phyloP scores from a whole-genome alignment of 2,888 invertebrate species.

The Heteropelma amictum region DNA sequence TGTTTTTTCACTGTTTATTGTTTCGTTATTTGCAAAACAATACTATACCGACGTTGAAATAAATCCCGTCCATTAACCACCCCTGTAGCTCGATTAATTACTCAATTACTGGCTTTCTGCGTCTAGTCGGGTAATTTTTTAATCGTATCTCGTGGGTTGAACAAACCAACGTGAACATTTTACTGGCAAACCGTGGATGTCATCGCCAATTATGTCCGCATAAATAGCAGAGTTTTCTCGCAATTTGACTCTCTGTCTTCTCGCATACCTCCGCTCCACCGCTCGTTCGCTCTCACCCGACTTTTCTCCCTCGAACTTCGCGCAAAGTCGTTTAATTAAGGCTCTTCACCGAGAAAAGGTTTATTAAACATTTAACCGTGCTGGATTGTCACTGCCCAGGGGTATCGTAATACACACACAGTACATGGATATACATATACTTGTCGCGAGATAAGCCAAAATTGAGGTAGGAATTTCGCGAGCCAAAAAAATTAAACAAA shows the following conservation, averaged over 20 bases:
- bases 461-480: neutral
- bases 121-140: neutral
- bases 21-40: no score
- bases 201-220: neutral
- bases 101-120: conserved; percentile 6
- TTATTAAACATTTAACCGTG: conserved; percentile 50
- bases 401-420: neutral
- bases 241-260: neutral
- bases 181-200: neutral
- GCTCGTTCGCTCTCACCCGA: neutral
- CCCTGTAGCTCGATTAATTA: conserved; percentile 28
- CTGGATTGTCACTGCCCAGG: conserved; percentile 31
- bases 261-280: neutral
- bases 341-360: conserved; percentile 45
- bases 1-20: no score
- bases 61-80: neutral
- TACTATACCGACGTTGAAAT: no score
- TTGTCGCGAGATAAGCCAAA: neutral
- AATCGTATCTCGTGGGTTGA: neutral
- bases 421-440: neutral
- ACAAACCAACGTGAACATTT: neutral
- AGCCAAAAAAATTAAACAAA: no score
- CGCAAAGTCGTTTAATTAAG: conserved; percentile 56
- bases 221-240: neutral
- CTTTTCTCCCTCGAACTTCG: conserved; percentile 18